Percentiles rank a stretch among this genome's conserved stretches.
These are phyloP conservation scores for Thryonomys swinderianus DNA, from an alignment of 2,113 vertebrate genomes.

Conservation along the genomic window DNA sequence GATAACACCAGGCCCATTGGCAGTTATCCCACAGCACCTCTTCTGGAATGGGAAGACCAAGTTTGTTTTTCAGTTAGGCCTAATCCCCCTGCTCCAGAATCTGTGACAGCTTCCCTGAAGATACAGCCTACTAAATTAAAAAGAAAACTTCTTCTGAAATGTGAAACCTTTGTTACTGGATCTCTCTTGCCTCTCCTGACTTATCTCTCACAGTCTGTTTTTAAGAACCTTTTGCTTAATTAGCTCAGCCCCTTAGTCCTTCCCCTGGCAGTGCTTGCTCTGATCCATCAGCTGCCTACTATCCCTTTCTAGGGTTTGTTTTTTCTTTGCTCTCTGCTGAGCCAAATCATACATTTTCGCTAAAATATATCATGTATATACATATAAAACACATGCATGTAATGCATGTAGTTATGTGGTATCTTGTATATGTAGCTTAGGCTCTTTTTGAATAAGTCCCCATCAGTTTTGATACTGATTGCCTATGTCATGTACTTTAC, in stretches of 20 bases:
- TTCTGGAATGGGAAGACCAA: neutral
- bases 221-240: neutral
- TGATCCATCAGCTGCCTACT: neutral
- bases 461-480: neutral
- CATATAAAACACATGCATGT: neutral
- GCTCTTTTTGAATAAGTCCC: neutral
- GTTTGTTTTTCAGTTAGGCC: neutral
- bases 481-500: neutral
- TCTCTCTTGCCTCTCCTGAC: neutral
- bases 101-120: neutral
- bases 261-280: neutral
- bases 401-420: neutral
- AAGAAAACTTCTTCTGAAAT: neutral
- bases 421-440: neutral
- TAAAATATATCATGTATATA: neutral
- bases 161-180: neutral
- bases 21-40: neutral
- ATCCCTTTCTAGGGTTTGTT: neutral
- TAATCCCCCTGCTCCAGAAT: neutral
- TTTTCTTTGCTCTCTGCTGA: neutral
- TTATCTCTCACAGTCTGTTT: neutral
- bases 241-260: neutral
- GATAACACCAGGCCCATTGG: neutral
- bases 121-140: neutral
- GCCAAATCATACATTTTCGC: neutral